Conservation (phyloP, 2,113 vertebrate species). For the Henicopernis longicauda region DNA sequence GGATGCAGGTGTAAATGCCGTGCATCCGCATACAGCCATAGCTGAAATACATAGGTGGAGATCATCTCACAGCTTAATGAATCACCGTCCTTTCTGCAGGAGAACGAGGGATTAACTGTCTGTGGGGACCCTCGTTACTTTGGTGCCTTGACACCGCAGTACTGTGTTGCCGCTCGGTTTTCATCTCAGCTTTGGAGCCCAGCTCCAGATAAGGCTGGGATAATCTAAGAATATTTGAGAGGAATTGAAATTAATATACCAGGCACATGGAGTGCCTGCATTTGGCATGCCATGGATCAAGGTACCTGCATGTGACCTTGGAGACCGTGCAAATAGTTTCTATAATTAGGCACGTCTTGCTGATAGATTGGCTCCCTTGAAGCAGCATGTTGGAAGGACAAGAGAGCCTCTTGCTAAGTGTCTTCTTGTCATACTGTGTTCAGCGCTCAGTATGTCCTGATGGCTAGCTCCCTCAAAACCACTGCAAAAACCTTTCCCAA, state of each 20-base stretch:
- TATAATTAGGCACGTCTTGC: neutral
- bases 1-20: neutral
- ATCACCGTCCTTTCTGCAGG: neutral
- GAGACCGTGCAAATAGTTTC: accelerated
- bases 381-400: neutral
- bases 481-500: neutral
- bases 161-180: neutral
- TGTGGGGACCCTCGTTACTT: accelerated
- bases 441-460: neutral
- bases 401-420: neutral
- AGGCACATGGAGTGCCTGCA: neutral
- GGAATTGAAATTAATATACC: neutral
- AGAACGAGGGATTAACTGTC: accelerated
- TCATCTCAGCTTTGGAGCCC: neutral
- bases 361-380: neutral
- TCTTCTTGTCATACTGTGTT: neutral
- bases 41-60: neutral
- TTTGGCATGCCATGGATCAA: neutral
- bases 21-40: neutral
- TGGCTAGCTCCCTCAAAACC: neutral
- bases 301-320: neutral
- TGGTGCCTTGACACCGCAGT: neutral
- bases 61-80: neutral
- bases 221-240: neutral
- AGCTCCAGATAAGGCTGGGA: neutral